Base-by-base conservation (phyloP, 2,797 vertebrate genomes). In the Coilia nasus region DNA sequence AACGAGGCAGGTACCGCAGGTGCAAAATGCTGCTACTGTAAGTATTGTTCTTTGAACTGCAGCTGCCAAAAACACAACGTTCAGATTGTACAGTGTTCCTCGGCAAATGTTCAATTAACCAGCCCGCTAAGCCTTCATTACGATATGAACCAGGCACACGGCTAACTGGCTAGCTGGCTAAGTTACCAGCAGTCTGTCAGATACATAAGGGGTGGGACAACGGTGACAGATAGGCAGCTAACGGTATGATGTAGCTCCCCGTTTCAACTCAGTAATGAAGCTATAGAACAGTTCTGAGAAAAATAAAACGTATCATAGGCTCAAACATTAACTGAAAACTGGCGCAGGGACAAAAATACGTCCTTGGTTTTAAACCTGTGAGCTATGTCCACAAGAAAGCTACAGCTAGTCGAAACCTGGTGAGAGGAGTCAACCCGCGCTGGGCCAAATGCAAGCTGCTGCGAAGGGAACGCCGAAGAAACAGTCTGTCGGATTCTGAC, bases 91-190 rank as follows among this genome's bases (percentile, higher is more conserved):
- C 4, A 21, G 71, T 78, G 35, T 78, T 78, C 71, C 15, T 44
- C 71, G 67, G 17, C 71, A 78, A 44, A 78, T 41, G 3, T 71
- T 17, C 31, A 41, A 41, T 19, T 7, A 44, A 19, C 1, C 19
- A 21, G 17, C 17, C 71, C 71, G 35, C 71, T 78, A 44, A 75
- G 19, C 25, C 71, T 41, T 6, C 71, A 78, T 35, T 78, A 59
- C 57, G 57, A 19, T 59, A 78, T 1, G 35, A 17, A 44, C 31
- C 71, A 19, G 71, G 17, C 71, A 41, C 17, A 86, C 87, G 87
- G 89, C 84, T 89, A 81, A 82, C 82, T 64, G 23, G 87, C 87
- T 81, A 89, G 91, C 89, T 91, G 91, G 89, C 90, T 81, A 86
- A 87, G 83, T 54, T 84, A 89, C 90, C 91, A 62, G 17, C 54